Base-by-base conservation (phyloP, 92 coral and sea anemone genomes). In the Scolanthus callimorphus region DNA sequence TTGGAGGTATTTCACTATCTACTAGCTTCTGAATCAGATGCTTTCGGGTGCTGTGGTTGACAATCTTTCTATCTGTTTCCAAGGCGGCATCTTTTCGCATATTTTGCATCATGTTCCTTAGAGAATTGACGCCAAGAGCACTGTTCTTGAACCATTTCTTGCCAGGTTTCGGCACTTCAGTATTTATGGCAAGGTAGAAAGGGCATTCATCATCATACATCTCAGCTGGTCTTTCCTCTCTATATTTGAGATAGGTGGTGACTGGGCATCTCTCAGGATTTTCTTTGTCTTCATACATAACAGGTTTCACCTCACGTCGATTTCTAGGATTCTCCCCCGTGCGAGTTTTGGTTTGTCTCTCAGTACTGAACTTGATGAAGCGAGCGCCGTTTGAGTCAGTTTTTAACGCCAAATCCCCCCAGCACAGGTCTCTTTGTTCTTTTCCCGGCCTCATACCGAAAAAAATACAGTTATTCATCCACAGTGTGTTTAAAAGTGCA, bases 41-140 rank as follows among this genome's bases (percentile, higher is more conserved):
- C n/a, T n/a, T n/a, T n/a, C n/a, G n/a, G n/a, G n/a, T n/a, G n/a
- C 89, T 75, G 79, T 82, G 89, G 47, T 82, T 75, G 11, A 75
- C 74, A 2, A 76, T 77, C n/a, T n/a, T n/a, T 38, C 56, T 52
- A 44, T 79, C 71, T 38, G 80, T 46, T 17, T 72, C 55, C 11
- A 63, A 37, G 9, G n/a, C n/a, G n/a, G n/a, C n/a, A n/a, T n/a
- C n/a, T 59, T 17, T 37, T 38, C 53, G 20, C 76, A 76, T 76
- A 38, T 76, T 76, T 49, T 76, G 56, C 46, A 69, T 23, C 70
- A 76, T 69, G 27, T 55, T 44, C 46, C 75, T 24, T 39, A 69
- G 62, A 11, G 89, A 69, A 41, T 82, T 69, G 20, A 63, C 74
- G 17, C 83, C 63, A 44, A 82, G 79, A 43, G 75, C 68, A 13